Percentiles rank a stretch among this genome's conserved stretches.
Evolutionary conservation across 2,797 vertebrate genomes (phyloP).

Genomic region (Sebastolobus alascanus): DNA sequence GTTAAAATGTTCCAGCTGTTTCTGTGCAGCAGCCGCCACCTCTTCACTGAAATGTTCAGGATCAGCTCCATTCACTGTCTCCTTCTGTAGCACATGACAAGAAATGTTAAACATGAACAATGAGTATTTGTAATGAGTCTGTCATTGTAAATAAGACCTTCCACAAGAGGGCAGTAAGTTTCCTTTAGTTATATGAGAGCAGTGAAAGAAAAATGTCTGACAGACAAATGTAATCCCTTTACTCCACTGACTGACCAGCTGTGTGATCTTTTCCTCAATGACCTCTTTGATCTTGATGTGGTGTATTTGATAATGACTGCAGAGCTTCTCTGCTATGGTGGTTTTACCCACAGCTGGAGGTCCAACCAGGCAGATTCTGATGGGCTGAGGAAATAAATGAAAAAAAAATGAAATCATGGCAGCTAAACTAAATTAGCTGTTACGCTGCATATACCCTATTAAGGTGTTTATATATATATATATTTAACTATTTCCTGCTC

Average conservation of each 20-base stretch:
- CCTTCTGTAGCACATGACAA: constrained; percentile 62
- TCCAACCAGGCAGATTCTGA: constrained; percentile 91
- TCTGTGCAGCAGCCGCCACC: constrained; percentile 70
- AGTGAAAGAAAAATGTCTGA: background rate
- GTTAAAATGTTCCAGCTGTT: constrained; percentile 84
- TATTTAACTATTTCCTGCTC: constrained; percentile 42
- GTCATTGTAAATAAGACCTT: background rate
- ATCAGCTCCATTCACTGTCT: constrained; percentile 50
- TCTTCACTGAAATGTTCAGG: constrained; percentile 71
- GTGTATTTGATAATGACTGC: constrained; percentile 89
- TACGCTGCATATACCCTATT: background rate
- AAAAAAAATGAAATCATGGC: background rate
- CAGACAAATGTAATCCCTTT: background rate
- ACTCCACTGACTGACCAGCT: constrained; percentile 89
- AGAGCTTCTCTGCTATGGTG: constrained; percentile 86
- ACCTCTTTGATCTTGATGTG: constrained; percentile 86
- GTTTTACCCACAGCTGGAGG: constrained; percentile 94
- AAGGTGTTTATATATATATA: background rate
- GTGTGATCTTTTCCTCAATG: constrained; percentile 86
- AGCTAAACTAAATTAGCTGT: background rate
- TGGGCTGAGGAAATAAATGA: constrained; percentile 82
- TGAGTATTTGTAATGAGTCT: background rate
- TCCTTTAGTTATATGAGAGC: background rate
- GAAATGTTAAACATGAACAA: background rate
- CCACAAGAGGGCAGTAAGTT: constrained; percentile 48